Conservation (phyloP, 1,140 invertebrate genomes). For the Temnothorax nylanderi region DNA sequence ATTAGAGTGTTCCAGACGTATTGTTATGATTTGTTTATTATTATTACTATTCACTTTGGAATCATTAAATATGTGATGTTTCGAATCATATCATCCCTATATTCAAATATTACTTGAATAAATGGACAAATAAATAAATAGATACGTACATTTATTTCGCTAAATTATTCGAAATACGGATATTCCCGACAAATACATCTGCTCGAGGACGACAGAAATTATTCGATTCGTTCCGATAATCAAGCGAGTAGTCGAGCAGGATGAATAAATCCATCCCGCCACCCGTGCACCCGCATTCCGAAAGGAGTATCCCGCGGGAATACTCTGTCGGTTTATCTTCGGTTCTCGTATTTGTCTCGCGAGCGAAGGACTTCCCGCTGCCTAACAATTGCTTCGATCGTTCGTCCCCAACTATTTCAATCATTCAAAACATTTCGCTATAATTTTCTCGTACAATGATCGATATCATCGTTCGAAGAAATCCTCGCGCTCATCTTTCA, state of each 20-base stretch:
- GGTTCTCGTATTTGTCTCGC: slow-evolving; percentile 59
- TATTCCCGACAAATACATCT: slow-evolving; percentile 37
- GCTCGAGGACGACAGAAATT: slow-evolving; percentile 2
- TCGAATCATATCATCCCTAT: background rate
- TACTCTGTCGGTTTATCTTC: slow-evolving; percentile 42
- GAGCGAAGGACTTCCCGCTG: background rate
- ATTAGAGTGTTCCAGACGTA: background rate
- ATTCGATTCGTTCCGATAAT: slow-evolving; percentile 65
- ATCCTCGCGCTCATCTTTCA: background rate
- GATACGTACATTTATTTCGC: slow-evolving; percentile 11
- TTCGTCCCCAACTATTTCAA: slow-evolving; percentile 27
- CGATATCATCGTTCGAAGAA: background rate
- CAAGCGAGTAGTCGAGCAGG: slow-evolving; percentile 48
- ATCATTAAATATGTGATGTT: background rate
- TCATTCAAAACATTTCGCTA: background rate
- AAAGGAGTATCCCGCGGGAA: slow-evolving; percentile 61
- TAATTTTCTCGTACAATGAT: background rate
- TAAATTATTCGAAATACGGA: slow-evolving; percentile 27
- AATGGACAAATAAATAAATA: background rate
- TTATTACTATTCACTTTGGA: background rate
- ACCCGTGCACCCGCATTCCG: slow-evolving; percentile 8
- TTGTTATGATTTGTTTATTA: background rate
- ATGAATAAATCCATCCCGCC: slow-evolving; percentile 62
- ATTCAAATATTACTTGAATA: background rate
- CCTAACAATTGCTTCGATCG: slow-evolving; percentile 16